Evolutionary conservation across 2,113 vertebrate genomes (phyloP), one percentile per base, ranked within the genome.

Genomic region (Xiphias gladius): DNA sequence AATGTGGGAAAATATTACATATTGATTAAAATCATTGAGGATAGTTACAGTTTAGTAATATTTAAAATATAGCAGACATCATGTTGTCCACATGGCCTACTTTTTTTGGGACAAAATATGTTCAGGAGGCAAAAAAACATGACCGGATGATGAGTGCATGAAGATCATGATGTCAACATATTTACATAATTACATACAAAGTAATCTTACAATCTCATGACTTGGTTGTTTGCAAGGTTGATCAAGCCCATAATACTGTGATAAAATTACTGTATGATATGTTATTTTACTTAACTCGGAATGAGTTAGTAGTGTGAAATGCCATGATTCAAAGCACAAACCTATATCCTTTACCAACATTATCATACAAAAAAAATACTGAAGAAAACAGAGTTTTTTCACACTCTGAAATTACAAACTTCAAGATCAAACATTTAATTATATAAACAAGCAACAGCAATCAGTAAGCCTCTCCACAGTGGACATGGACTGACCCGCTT

Each of bases 251-350:
- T 24, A 46, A 43, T 19, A 22, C 7, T 24, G 28, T 14, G 10
- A 62, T 19, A n/a, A 11, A 46, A 70, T 22, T 14, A 64, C 11
- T 67, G 20, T 4, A 10, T 61, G 4, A 73, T n/a, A 41, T 76
- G 46, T 86, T 86, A 85, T 57, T 74, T 54, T 19, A 76, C 65
- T 66, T 46, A 78, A 70, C 41, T 66, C 35, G 61, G 37, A 22
- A 55, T 11, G 57, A 68, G 73, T 52, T 46, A 59, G 58, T 16
- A 19, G 4, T 43, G 30, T 20, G 12, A 71, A 28, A 66, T 37
- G 30, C 35, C 46, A 63, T 61, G 43, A 75, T 70, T 46, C 39
- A 81, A 28, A 41, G 35, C 19, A 78, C 50, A 26, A 55, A 30
- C 12, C 52, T 16, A 3, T 2, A 58, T n/a, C 35, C 24, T 59